These are phyloP conservation scores for Plagodis pulveraria DNA, from an alignment of 2,888 invertebrate species.

Conservation along the genomic window DNA sequence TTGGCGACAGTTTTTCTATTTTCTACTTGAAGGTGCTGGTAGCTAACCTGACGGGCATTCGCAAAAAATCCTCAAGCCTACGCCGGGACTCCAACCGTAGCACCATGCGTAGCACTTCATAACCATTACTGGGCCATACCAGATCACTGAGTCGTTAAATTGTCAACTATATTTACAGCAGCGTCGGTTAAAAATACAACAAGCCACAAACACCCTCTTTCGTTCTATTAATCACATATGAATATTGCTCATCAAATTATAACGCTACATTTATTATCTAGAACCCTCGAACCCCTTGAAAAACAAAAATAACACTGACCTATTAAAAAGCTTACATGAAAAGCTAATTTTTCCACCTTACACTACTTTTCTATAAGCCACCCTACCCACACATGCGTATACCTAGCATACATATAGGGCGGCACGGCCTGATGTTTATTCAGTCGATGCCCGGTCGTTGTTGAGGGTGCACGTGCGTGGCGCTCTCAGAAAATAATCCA, in stretches of 20 bases:
- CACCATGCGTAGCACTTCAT: too few species aligned
- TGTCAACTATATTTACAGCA: too few species aligned
- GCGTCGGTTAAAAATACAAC: too few species aligned
- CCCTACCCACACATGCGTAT: slow-evolving; percentile 10
- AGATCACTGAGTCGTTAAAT: too few species aligned
- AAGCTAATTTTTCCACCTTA: slow-evolving; percentile 16
- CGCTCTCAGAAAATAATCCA: background rate
- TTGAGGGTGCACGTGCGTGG: slow-evolving; percentile 31
- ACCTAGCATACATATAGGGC: slow-evolving; percentile 9
- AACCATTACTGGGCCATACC: too few species aligned
- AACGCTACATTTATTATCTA: background rate
- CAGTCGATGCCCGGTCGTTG: slow-evolving; percentile 47
- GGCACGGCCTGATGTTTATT: slow-evolving; percentile 1
- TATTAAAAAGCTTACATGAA: slow-evolving; percentile 11
- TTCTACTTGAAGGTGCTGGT: too few species aligned
- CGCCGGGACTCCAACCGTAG: too few species aligned
- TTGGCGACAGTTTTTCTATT: too few species aligned
- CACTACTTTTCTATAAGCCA: slow-evolving; percentile 7
- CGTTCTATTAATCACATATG: too few species aligned
- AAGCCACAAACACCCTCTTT: too few species aligned
- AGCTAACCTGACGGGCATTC: too few species aligned
- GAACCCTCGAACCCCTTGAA: slow-evolving; percentile 5
- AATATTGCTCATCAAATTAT: background rate
- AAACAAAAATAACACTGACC: slow-evolving; percentile 23
- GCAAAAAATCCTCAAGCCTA: too few species aligned